Conservation (phyloP, 2,797 vertebrate species). For the Cossypha polioptera region DNA sequence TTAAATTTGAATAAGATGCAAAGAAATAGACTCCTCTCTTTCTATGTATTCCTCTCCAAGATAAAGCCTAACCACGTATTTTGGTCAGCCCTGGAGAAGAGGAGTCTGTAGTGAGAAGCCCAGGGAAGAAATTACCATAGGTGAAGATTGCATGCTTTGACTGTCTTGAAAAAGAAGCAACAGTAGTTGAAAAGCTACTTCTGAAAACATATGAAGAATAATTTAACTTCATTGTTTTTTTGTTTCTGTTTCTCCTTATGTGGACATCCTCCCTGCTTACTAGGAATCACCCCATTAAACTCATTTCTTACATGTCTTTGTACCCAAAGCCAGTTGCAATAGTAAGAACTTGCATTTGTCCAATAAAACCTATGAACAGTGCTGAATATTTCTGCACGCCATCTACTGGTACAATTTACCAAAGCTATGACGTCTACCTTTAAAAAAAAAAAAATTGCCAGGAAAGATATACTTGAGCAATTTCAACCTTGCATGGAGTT, state of each 20-base stretch:
- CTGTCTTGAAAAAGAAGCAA: not conserved
- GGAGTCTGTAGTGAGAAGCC: not conserved
- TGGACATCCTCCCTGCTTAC: not conserved
- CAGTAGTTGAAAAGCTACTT: not conserved
- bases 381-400: slow-evolving; percentile 34
- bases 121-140: not conserved
- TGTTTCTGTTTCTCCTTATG: not conserved
- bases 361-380: not conserved
- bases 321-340: not conserved
- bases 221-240: not conserved
- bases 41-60: not conserved
- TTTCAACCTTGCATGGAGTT: not conserved
- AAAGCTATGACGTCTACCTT: not conserved
- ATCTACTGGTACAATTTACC: slow-evolving; percentile 32
- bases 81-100: not conserved
- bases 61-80: not conserved
- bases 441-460: not conserved
- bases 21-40: not conserved
- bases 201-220: not conserved
- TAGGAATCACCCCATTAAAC: not conserved
- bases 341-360: not conserved
- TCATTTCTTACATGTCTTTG: not conserved
- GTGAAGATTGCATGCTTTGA: not conserved
- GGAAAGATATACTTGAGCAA: not conserved
- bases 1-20: not conserved